Base-by-base conservation (phyloP, 2,113 vertebrate genomes). In the Malurus cyaneus region DNA sequence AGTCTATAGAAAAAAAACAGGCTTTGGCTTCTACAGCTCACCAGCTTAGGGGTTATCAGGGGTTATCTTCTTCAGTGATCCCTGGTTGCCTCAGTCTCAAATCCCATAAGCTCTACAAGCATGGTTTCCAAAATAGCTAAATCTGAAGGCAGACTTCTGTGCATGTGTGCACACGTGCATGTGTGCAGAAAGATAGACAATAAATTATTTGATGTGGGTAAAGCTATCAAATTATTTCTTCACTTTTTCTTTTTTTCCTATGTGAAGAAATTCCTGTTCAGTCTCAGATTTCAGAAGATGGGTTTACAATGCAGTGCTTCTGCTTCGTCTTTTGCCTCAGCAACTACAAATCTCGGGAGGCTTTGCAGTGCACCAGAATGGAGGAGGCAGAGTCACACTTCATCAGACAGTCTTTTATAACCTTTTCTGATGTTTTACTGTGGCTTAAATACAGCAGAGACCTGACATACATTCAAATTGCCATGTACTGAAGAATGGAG, bases 141-240 rank as follows among this genome's bases (percentile, higher is more conserved):
- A 81, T 17, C 31, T 72, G 66, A 92, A 79, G 9, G 26, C 2
- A 62, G 32, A 24, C 12, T 72, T 69, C 25, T n/a, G 24, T 49
- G 42, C 5, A 3, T 4, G 8, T 4, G 12, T 11, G 26, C 4
- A 29, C 49, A 54, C 0, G 2, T 18, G 6, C 1, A 0, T 2
- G 5, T 6, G 2, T 5, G 15, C 13, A n/a, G 41, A 59, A 69
- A 80, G 36, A 72, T 0, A 83, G 19, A 36, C 8, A 77, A 62
- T 18, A 6, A 52, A 42, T 47, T 62, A 61, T 29, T 39, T 54
- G 13, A 56, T 32, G 34, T 25, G 4, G 14, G 44, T 78, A 69
- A 86, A 74, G 14, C n/a, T 81, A 76, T 2, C 25, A 4, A 65
- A 62, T 77, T 34, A 36, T 49, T 70, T 86, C 46, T 64, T 7